Conservation (phyloP, 2,113 vertebrate species). For the Crocuta crocuta region DNA sequence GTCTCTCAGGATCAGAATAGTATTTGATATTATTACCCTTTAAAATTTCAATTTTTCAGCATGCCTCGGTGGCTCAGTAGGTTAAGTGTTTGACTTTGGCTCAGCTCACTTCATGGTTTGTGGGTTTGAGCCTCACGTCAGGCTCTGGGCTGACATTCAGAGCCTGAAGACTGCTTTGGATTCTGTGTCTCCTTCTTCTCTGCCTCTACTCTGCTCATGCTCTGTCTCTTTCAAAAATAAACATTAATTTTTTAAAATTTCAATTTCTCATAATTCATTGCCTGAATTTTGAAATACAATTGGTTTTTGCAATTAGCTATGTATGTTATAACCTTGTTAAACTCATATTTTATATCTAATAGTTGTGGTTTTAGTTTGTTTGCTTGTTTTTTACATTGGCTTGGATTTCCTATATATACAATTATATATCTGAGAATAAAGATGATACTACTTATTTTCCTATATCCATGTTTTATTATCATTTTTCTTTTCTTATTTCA, state of each 20-base stretch:
- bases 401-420: background rate
- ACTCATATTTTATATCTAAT: background rate
- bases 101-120: no score
- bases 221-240: no score
- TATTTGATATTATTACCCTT: background rate
- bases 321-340: background rate
- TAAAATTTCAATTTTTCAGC: background rate
- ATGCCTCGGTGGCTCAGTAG: no score
- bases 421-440: background rate
- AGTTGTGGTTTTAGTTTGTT: background rate
- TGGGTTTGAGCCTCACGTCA: no score
- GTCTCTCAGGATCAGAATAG: background rate
- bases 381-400: background rate
- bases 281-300: background rate
- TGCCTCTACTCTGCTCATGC: no score
- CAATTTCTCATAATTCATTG: background rate
- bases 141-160: no score
- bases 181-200: no score
- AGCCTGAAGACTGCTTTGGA: no score
- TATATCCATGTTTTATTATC: background rate
- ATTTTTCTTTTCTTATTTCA: background rate
- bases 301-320: background rate
- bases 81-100: no score
- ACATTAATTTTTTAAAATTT: no score
- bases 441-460: background rate